These are phyloP conservation scores for Pocillopora verrucosa DNA, from an alignment of 64 coral and sea anemone genomes.

Conservation along the genomic window DNA sequence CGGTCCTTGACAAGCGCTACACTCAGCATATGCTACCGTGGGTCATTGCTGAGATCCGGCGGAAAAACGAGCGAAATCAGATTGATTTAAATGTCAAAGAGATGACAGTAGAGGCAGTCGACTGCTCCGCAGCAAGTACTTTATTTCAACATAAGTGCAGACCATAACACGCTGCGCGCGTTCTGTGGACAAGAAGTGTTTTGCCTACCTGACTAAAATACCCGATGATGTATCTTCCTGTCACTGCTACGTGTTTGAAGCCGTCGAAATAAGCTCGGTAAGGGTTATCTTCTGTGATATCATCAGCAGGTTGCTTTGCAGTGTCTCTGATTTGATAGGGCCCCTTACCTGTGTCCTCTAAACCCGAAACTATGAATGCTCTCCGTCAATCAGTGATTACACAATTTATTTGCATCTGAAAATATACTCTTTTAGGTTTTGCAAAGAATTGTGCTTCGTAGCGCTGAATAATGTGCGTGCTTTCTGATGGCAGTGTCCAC, in stretches of 20 bases:
- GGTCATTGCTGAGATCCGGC: constrained; percentile 82
- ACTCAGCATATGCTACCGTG: constrained; percentile 84
- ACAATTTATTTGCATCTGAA: background rate
- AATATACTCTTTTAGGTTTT: background rate
- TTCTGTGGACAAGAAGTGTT: constrained; percentile 82
- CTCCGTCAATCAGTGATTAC: background rate
- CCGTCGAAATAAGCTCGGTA: constrained; percentile 72
- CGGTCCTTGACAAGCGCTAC: constrained; percentile 79
- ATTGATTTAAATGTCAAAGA: constrained; percentile 74
- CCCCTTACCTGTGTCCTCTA: background rate
- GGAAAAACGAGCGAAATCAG: constrained; percentile 50
- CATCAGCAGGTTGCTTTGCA: background rate
- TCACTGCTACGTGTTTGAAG: constrained; percentile 80
- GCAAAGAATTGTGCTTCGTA: background rate
- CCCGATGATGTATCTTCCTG: constrained; percentile 61
- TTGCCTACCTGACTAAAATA: constrained; percentile 80
- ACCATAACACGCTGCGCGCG: constrained; percentile 87
- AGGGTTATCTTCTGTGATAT: constrained; percentile 48
- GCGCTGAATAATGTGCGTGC: background rate
- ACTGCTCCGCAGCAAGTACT: constrained; percentile 28
- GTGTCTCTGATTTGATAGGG: background rate
- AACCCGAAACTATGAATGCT: background rate
- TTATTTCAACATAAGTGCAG: constrained; percentile 86
- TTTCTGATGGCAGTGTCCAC: background rate
- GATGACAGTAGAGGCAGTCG: constrained; percentile 70